Conservation (phyloP, 2,113 vertebrate species). For the Myotis lucifugus region DNA sequence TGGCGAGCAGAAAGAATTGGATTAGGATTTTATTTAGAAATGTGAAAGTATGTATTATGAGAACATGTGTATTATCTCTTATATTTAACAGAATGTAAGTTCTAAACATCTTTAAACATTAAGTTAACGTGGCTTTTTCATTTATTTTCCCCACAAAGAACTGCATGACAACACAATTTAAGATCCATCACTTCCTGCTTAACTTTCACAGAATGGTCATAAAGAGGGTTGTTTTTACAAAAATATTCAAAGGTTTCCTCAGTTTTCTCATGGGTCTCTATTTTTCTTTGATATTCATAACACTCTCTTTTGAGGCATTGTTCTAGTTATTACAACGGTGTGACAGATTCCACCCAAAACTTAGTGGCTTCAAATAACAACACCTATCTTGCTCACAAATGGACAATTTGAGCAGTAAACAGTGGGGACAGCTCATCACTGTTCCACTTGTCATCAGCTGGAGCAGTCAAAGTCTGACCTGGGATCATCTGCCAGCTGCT, state of each 20-base stretch:
- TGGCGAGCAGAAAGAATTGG: not conserved
- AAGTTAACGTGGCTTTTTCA: not conserved
- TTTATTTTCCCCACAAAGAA: not conserved
- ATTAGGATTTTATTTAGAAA: not conserved
- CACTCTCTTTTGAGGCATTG: not conserved
- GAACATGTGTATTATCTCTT: not conserved
- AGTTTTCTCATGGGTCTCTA: not conserved
- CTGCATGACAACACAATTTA: not conserved
- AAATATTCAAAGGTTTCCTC: constrained; percentile 25
- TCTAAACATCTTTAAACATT: constrained; percentile 7
- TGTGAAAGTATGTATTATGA: not conserved
- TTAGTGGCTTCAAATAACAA: not conserved
- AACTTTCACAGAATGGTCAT: not conserved
- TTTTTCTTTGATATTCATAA: constrained; percentile 5
- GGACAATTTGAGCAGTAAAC: not conserved
- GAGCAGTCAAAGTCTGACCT: not conserved
- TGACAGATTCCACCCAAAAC: not conserved
- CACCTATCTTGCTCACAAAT: not conserved
- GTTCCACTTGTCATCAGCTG: not conserved
- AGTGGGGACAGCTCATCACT: not conserved
- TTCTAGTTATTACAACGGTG: not conserved
- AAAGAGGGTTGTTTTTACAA: not conserved
- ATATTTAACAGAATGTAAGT: not conserved
- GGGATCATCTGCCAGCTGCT: not conserved
- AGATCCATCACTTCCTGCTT: not conserved